Base-by-base conservation (phyloP, 2,797 vertebrate species). In the Pelobates cultripes region DNA sequence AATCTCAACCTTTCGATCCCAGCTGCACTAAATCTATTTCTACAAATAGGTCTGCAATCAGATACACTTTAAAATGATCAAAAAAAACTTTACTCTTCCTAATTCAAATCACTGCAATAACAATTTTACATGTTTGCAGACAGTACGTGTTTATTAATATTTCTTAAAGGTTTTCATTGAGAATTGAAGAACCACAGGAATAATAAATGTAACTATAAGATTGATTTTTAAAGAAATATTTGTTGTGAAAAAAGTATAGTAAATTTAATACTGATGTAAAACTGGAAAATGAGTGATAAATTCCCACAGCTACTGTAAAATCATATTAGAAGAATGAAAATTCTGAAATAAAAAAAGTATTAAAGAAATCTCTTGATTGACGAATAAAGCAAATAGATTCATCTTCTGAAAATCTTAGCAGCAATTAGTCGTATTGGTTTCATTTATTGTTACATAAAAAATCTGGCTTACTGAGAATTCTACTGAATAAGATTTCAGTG, bases 401-500 rank as follows among this genome's bases (percentile, higher is more conserved):
- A 91, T 94, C 92, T 94, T 93, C 93, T 94, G 92, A 91, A 90
- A 94, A 92, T 94, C 92, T 93, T 94, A 91, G 90, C 89, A 91
- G 93, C 92, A 94, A 94, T 94, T 94, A 94, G 90, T 91, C 88
- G 91, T 91, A 89, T 94, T 93, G 92, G 90, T 92, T 94, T 93
- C 93, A 93, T 94, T 94, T 94, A 94, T 94, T 94, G 92, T 93
- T 93, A 94, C 93, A 94, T 94, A 92, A 94, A 94, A 94, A 94
- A 94, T 93, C 94, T 94, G 94, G 90, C 93, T 94, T 93, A 93
- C 93, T 91, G 92, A 93, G 91, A 94, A 89, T 89, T 93, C 93
- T 90, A 91, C 91, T 91, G 93, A 94, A 93, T 91, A 94, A 93
- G 92, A 94, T 94, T 94, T 94, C 93, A 92, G 83, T 91, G 92